Conservation (phyloP, 2,888 invertebrate genomes). For the Dermolepida albohirtum region DNA sequence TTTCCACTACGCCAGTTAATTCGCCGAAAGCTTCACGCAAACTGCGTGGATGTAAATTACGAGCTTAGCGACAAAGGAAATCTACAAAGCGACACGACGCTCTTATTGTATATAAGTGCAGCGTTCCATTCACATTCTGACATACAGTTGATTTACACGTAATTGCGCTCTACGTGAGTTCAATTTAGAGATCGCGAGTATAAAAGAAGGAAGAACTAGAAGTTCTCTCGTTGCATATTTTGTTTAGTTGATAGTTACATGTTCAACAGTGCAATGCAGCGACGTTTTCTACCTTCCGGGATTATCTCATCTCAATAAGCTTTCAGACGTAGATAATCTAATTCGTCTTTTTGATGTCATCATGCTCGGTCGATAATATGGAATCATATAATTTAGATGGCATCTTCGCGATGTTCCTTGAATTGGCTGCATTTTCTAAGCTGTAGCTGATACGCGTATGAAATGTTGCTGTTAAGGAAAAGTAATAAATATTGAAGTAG, state of each 20-base stretch:
- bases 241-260: constrained; percentile 22
- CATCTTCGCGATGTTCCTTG: background rate
- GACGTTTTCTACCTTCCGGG: constrained; percentile 18
- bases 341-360: constrained; percentile 33
- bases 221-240: constrained; percentile 21
- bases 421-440: too few relatives aligned
- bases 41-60: constrained; percentile 30
- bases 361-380: constrained; percentile 17
- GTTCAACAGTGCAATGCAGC: constrained; percentile 18
- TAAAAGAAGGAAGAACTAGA: background rate
- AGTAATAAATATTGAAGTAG: too few relatives aligned
- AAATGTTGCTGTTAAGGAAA: too few relatives aligned
- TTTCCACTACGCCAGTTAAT: constrained; percentile 5
- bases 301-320: constrained; percentile 24
- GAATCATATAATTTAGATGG: constrained; percentile 15
- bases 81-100: constrained; percentile 10
- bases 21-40: constrained; percentile 16
- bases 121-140: constrained; percentile 19
- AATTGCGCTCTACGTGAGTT: constrained; percentile 29
- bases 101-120: constrained; percentile 5
- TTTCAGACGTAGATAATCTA: constrained; percentile 19
- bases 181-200: constrained; percentile 6
- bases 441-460: too few relatives aligned
- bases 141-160: constrained; percentile 30
- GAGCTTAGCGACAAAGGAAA: constrained; percentile 25